A percentile compares a stretch with the other conserved stretches of the same genome.
These are phyloP conservation scores for Sebastes ruberrimus DNA, from an alignment of 2,797 vertebrate genomes.

Conservation along the genomic window DNA sequence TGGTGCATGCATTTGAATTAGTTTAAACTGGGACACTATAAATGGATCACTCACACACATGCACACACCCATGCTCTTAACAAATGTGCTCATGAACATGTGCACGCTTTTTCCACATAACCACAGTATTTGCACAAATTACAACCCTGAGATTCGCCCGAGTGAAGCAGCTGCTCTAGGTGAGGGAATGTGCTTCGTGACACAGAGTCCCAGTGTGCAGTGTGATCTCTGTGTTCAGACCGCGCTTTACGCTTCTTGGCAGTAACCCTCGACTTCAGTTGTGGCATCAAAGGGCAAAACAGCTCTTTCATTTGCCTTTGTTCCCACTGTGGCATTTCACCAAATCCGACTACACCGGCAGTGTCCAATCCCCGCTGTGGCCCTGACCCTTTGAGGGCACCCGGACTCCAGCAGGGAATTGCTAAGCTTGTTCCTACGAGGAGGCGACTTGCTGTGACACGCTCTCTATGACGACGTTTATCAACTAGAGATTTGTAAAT, in stretches of 20 bases:
- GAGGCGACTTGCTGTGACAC: not conserved
- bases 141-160: not conserved
- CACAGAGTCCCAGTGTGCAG: not conserved
- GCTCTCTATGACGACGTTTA: not conserved
- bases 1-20: not conserved
- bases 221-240: constrained; percentile 19
- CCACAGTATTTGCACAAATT: not conserved
- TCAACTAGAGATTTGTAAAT: not conserved
- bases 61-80: not conserved
- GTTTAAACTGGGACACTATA: not conserved
- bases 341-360: constrained; percentile 16
- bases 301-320: constrained; percentile 61
- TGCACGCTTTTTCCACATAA: not conserved
- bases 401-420: constrained; percentile 10
- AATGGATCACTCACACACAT: not conserved
- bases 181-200: not conserved
- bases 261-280: constrained; percentile 26
- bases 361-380: constrained; percentile 31
- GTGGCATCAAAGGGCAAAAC: constrained; percentile 51
- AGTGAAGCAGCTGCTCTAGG: constrained; percentile 12
- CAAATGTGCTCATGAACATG: not conserved
- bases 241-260: constrained; percentile 2
- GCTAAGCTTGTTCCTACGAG: not conserved
- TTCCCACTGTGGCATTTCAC: constrained; percentile 57
- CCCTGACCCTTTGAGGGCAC: constrained; percentile 36